Conservation (phyloP, 2,113 vertebrate genomes). For the Dipodomys spectabilis region DNA sequence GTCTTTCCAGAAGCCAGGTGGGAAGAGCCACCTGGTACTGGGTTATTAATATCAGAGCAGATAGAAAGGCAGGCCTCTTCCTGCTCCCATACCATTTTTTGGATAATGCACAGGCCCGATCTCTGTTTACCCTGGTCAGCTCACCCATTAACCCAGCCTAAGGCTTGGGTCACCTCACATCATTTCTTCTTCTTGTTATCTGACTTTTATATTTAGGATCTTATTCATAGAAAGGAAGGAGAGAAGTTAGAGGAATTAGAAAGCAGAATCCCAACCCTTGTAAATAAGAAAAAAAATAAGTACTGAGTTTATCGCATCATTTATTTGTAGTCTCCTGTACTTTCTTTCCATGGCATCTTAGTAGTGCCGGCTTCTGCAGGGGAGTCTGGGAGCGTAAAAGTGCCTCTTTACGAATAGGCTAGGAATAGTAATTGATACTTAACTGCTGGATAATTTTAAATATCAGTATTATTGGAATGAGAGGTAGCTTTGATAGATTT, state of each 20-base stretch:
- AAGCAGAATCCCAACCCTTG: conserved; percentile 55
- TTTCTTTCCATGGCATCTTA: background rate
- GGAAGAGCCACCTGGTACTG: background rate
- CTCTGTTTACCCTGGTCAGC: background rate
- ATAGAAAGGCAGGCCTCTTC: background rate
- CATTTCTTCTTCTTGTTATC: background rate
- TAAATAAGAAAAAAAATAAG: background rate
- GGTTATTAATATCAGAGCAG: background rate
- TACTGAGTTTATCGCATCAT: background rate
- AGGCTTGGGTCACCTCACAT: background rate
- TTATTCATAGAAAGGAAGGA: background rate
- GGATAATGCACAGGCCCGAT: rapidly evolving
- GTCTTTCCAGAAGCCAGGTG: background rate
- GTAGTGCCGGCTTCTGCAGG: background rate
- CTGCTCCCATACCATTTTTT: background rate
- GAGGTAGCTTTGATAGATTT: background rate
- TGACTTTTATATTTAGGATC: background rate
- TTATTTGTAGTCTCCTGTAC: conserved; percentile 38
- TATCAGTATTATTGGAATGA: background rate
- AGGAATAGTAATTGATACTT: background rate
- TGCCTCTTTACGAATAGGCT: background rate
- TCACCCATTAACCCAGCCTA: background rate
- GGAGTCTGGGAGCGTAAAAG: background rate
- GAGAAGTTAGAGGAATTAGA: background rate
- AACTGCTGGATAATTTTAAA: background rate